Percentiles rank a stretch among this genome's conserved stretches.
phyloP scores from a whole-genome alignment of 1,140 invertebrate genomes.

The Eumeta japonica region DNA sequence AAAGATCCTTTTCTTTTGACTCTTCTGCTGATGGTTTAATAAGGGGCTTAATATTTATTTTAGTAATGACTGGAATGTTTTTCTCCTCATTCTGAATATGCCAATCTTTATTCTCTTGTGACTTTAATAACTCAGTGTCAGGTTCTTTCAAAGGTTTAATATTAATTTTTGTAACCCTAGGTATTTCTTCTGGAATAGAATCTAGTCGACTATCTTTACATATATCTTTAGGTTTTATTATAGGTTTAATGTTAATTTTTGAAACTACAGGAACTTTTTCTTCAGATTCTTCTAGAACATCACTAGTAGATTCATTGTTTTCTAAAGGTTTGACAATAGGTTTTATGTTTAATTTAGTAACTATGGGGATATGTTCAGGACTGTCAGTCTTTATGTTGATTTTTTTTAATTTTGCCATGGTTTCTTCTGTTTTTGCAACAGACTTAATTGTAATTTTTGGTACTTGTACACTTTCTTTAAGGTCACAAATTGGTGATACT shows the following conservation, averaged over 20 bases:
- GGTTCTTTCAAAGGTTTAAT: neutral
- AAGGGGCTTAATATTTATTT: constrained; percentile 41
- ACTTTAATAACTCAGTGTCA: neutral
- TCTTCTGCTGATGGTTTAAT: too few relatives aligned
- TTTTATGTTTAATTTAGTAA: constrained; percentile 33
- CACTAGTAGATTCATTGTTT: constrained; percentile 19
- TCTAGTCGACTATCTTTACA: too few relatives aligned
- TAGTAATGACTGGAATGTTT: constrained; percentile 41
- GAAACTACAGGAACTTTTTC: constrained; percentile 18
- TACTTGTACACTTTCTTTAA: constrained; percentile 33
- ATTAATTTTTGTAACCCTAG: neutral
- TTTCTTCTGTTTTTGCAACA: constrained; percentile 34
- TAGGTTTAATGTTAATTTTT: constrained; percentile 24
- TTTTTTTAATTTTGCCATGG: constrained; percentile 50
- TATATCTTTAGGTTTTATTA: constrained; percentile 10
- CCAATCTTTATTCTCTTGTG: too few relatives aligned
- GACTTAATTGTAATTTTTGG: constrained; percentile 54
- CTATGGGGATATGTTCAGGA: constrained; percentile 49
- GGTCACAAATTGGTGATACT: constrained; percentile 21
- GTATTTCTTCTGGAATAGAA: neutral
- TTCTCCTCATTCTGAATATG: too few relatives aligned
- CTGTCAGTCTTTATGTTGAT: constrained; percentile 48
- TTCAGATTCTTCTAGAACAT: constrained; percentile 9
- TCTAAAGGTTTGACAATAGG: constrained; percentile 17
- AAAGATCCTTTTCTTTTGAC: constrained; percentile 24